Evolutionary conservation across 2,888 invertebrate species (phyloP).

Genomic region (Asteroscopus sphinx): DNA sequence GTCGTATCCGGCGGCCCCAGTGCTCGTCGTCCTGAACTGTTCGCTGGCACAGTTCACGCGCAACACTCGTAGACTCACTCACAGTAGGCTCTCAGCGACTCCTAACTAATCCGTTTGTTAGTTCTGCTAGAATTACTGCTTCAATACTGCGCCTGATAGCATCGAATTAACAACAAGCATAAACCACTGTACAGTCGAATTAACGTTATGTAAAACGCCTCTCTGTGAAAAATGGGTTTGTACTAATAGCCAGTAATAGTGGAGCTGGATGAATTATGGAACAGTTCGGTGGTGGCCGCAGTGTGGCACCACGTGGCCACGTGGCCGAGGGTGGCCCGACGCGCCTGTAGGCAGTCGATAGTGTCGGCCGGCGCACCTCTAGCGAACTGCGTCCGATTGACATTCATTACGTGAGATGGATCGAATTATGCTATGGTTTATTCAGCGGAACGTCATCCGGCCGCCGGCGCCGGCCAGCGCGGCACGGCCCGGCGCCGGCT

Average conservation of each 20-base stretch:
- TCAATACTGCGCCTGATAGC: conserved; percentile 16
- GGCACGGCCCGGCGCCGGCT: neutral
- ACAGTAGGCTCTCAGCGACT: conserved; percentile 20
- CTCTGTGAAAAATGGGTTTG: conserved; percentile 12
- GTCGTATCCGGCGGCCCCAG: neutral
- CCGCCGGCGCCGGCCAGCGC: neutral
- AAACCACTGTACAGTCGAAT: neutral
- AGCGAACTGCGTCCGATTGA: conserved; percentile 33
- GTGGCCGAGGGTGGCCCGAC: conserved; percentile 23
- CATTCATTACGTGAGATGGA: conserved; percentile 47
- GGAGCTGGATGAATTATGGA: conserved; percentile 39
- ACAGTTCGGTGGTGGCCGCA: conserved; percentile 15
- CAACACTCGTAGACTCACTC: conserved; percentile 16
- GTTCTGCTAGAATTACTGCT: conserved; percentile 4
- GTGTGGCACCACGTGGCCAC: conserved; percentile 23
- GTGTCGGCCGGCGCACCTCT: conserved; percentile 16
- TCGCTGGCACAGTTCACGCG: neutral
- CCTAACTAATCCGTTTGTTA: conserved; percentile 45
- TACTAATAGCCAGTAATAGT: conserved; percentile 27
- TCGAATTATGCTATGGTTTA: conserved; percentile 48
- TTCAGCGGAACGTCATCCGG: conserved; percentile 22
- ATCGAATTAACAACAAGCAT: neutral
- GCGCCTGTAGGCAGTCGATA: conserved; percentile 20
- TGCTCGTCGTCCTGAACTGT: neutral
- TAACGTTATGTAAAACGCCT: conserved; percentile 1